Evolutionary conservation across 2,113 vertebrate genomes (phyloP).

Genomic region (Misgurnus mizolepis): DNA sequence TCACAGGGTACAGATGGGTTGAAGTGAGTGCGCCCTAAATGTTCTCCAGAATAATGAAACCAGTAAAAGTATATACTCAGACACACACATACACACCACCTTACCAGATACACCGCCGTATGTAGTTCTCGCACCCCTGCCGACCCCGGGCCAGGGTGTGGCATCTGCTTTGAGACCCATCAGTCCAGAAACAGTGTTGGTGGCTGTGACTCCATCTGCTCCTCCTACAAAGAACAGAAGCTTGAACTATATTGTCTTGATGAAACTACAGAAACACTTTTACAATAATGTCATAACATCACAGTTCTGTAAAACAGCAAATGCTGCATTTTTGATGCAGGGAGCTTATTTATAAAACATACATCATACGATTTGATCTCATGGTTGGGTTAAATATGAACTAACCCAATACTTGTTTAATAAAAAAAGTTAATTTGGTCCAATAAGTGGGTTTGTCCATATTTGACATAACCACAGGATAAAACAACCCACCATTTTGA

Average conservation of each 20-base stretch:
- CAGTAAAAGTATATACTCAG: not conserved
- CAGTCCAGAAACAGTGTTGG: conserved; percentile 92
- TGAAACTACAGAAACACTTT: not conserved
- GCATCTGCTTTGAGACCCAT: conserved; percentile 86
- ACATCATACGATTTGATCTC: too few species aligned
- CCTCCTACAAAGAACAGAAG: conserved; percentile 72
- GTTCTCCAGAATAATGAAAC: too few species aligned
- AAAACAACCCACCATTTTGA: too few species aligned
- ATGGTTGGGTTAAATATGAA: too few species aligned
- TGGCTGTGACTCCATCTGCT: conserved; percentile 92
- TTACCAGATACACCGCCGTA: conserved; percentile 91
- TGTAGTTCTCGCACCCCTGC: conserved; percentile 79
- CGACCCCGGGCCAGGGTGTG: conserved; percentile 90
- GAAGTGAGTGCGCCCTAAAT: too few species aligned
- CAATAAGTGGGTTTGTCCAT: too few species aligned
- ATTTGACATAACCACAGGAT: too few species aligned
- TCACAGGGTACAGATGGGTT: too few species aligned
- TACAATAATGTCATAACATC: not conserved
- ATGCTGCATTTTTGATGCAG: not conserved
- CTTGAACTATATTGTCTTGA: not conserved
- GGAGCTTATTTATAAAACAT: not conserved
- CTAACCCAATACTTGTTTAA: too few species aligned
- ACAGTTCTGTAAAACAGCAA: too few species aligned
- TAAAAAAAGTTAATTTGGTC: too few species aligned
- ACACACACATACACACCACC: not conserved